Base-by-base conservation (phyloP, 1,140 invertebrate genomes). In the Leguminivora glycinivorella region DNA sequence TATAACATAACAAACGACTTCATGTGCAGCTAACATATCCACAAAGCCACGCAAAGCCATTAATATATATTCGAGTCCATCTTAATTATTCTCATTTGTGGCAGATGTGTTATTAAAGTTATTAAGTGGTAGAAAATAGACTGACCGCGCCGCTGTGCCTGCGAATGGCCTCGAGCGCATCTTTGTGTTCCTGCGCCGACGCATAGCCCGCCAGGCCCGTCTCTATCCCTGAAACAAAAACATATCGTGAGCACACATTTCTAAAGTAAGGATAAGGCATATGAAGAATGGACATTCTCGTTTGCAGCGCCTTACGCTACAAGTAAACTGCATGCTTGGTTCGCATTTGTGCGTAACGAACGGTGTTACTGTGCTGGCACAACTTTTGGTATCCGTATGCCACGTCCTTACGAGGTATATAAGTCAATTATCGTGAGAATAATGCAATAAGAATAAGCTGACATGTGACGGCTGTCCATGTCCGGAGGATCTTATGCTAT, bases 171-270 rank as follows among this genome's bases (percentile, higher is more conserved):
- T 89, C 87, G 6, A 89, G 77, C 24, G 85, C 87, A 69, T 86
- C 87, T 80, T 86, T 91, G 79, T 90, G 89, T 73, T 90, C 89
- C 67, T 89, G 85, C 63, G 84, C 85, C 22, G 89, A 85, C 29
- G 81, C 89, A 63, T 78, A 88, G 58, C 88, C 87, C 12, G 81
- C 77, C 47, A 83, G 78, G 22, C 88, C 89, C 14, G 87, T 91
- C 47, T 82, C 80, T 9, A 81, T 72, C 81, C 72, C 89, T 91
- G 77, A 6, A 77, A 83, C 75, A 82, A 78, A 74, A 78, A 73
- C 47, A 52, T 9, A 52, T 52, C 38, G 17, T 26, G 19, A 17
- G 72, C n/a, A n/a, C n/a, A n/a, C n/a, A n/a, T n/a, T n/a, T n/a
- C n/a, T n/a, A n/a, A n/a, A n/a, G n/a, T n/a, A n/a, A n/a, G n/a